Evolutionary conservation across 2,797 vertebrate species (phyloP).

Genomic region (Brachymystax lenok): DNA sequence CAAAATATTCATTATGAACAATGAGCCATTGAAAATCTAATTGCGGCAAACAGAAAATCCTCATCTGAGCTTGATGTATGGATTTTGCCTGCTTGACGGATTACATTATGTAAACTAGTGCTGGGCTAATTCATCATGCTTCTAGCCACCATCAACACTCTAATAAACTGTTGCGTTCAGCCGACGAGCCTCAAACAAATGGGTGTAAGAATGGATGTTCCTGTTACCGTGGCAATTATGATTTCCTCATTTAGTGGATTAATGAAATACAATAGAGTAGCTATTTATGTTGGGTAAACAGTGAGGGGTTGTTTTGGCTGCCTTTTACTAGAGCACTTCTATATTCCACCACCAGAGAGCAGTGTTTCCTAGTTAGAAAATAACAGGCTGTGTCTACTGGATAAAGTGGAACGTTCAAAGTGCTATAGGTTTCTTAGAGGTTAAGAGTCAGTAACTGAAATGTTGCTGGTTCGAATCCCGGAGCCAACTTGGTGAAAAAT

Average conservation of each 20-base stretch:
- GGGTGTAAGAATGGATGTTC: conserved; percentile 61
- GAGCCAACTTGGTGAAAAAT: too few species aligned
- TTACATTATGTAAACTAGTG: conserved; percentile 73
- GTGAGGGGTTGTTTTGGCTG: conserved; percentile 7
- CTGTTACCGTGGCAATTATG: conserved; percentile 60
- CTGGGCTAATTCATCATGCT: conserved; percentile 74
- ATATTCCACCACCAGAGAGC: conserved; percentile 65
- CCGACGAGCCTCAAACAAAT: conserved; percentile 51
- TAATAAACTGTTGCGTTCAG: conserved; percentile 67
- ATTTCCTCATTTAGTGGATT: conserved; percentile 72
- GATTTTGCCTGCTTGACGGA: conserved; percentile 77
- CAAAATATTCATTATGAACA: conserved; percentile 88
- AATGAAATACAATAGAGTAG: conserved; percentile 68
- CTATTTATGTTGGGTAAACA: conserved; percentile 43
- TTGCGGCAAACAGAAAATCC: conserved; percentile 85
- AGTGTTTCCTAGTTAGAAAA: conserved; percentile 59
- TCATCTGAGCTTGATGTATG: conserved; percentile 75
- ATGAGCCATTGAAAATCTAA: conserved; percentile 95
- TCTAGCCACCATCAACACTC: conserved; percentile 59
- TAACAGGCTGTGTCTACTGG: neutral
- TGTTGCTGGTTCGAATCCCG: too few species aligned
- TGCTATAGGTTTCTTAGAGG: neutral
- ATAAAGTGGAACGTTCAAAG: neutral
- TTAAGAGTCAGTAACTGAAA: neutral
- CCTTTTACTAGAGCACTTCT: conserved; percentile 32